A percentile compares a stretch with the other conserved stretches of the same genome.
Conservation (phyloP, 1,140 invertebrate species). For the Hycleus phaleratus region DNA sequence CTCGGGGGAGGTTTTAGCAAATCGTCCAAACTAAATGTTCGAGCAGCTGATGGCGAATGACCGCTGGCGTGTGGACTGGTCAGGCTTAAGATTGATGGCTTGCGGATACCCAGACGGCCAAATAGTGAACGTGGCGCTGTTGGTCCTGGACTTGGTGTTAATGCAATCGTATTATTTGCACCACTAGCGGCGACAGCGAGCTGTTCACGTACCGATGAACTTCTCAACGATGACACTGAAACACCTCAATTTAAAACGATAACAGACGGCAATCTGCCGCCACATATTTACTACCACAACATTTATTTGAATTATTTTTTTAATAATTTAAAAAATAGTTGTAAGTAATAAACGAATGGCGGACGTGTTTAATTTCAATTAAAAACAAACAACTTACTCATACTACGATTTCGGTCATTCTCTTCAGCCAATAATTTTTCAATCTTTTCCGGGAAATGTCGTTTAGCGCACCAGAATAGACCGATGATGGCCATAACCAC, state of each 20-base stretch:
- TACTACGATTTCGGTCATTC: constrained; percentile 57
- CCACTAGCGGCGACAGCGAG: constrained; percentile 36
- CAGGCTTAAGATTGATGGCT: constrained; percentile 68
- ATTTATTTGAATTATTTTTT: no score
- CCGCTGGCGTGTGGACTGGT: constrained; percentile 50
- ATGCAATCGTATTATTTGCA: constrained; percentile 37
- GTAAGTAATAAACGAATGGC: no score
- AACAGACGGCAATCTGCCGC: neutral
- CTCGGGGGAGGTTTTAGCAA: constrained; percentile 63
- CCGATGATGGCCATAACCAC: constrained; percentile 65
- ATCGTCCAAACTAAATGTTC: constrained; percentile 76
- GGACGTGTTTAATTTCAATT: neutral
- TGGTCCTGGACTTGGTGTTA: constrained; percentile 35
- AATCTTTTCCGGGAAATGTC: constrained; percentile 75
- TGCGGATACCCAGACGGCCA: constrained; percentile 68
- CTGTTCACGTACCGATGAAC: constrained; percentile 41
- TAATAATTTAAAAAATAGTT: no score
- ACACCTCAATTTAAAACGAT: neutral
- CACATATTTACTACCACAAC: no score
- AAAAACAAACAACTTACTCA: constrained; percentile 22
- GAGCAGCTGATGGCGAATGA: constrained; percentile 44
- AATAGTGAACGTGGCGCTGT: constrained; percentile 55
- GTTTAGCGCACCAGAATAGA: constrained; percentile 68
- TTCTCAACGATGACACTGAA: constrained; percentile 34
- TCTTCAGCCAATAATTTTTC: constrained; percentile 74